Conservation (phyloP, 2,113 vertebrate genomes). For the Echinops telfairi region DNA sequence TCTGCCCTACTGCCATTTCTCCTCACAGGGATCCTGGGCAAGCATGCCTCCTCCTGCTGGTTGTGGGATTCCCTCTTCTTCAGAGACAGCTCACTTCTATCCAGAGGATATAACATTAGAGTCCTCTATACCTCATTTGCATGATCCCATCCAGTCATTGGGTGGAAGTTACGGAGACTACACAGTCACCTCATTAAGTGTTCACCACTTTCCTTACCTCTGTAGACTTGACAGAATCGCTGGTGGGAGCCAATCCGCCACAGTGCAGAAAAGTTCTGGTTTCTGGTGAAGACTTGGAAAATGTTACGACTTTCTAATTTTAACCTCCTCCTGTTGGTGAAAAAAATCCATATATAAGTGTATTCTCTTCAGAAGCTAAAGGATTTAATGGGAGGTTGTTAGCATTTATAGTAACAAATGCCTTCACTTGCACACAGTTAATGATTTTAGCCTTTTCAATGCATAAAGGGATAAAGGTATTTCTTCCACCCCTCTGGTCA, state of each 20-base stretch:
- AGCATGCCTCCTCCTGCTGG: no score
- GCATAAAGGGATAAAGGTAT: slow-evolving; percentile 55
- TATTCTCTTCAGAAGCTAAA: neutral
- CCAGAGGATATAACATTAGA: no score
- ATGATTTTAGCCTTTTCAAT: slow-evolving; percentile 48
- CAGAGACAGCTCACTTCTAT: no score
- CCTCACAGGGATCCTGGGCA: no score
- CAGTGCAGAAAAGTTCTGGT: neutral
- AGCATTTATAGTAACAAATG: slow-evolving; percentile 33
- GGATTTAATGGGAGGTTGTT: slow-evolving; percentile 20
- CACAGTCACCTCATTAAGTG: slow-evolving; percentile 22
- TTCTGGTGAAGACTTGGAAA: slow-evolving; percentile 41
- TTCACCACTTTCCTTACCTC: slow-evolving; percentile 32
- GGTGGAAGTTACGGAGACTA: no score
- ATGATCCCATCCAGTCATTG: no score
- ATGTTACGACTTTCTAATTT: slow-evolving; percentile 37
- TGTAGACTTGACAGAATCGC: slow-evolving; percentile 14
- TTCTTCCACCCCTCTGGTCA: slow-evolving; percentile 41
- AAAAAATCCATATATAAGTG: neutral
- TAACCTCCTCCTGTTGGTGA: slow-evolving; percentile 63
- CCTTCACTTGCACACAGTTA: slow-evolving; percentile 42
- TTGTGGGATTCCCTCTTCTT: no score
- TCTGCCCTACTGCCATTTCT: no score
- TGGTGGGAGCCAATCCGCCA: slow-evolving; percentile 13
- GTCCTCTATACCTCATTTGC: no score